Evolutionary conservation across 1,140 invertebrate genomes (phyloP).

Genomic region (Drosophila tani): DNA sequence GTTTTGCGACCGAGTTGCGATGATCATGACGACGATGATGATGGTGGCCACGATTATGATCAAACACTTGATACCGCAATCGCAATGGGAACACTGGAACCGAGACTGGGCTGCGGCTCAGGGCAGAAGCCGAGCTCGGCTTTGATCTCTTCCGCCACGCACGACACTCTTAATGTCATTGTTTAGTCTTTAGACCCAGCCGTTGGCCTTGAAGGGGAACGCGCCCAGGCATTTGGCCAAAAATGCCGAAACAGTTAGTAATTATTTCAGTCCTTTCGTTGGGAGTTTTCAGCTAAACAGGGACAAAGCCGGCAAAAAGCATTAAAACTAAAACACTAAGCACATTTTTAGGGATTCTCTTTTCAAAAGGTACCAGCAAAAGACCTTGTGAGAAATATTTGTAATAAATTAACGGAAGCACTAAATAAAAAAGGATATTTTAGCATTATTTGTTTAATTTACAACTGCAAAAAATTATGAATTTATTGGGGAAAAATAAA

Average conservation of each 20-base stretch:
- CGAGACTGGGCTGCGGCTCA: conserved; percentile 9
- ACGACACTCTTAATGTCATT: conserved; percentile 60
- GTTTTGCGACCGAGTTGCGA: conserved; percentile 43
- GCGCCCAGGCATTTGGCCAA: conserved; percentile 20
- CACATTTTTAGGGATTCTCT: too few species aligned
- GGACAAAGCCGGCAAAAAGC: background rate
- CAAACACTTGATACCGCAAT: conserved; percentile 62
- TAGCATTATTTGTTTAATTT: too few species aligned
- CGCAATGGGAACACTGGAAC: conserved; percentile 37
- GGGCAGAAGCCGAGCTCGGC: conserved; percentile 18
- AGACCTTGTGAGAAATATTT: too few species aligned
- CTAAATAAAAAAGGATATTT: too few species aligned
- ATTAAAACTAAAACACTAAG: background rate
- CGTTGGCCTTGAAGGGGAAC: conserved; percentile 26
- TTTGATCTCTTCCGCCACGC: conserved; percentile 75
- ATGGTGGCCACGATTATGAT: conserved; percentile 74
- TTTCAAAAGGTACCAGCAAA: too few species aligned
- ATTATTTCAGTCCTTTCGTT: background rate
- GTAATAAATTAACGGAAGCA: too few species aligned
- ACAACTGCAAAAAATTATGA: too few species aligned
- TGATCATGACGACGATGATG: conserved; percentile 28
- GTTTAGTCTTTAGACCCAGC: conserved; percentile 22
- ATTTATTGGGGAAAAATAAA: too few species aligned
- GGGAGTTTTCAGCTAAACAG: background rate
- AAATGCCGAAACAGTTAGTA: conserved; percentile 41